Evolutionary conservation across 2,888 invertebrate genomes (phyloP).

Genomic region (Plemyria rubiginata): DNA sequence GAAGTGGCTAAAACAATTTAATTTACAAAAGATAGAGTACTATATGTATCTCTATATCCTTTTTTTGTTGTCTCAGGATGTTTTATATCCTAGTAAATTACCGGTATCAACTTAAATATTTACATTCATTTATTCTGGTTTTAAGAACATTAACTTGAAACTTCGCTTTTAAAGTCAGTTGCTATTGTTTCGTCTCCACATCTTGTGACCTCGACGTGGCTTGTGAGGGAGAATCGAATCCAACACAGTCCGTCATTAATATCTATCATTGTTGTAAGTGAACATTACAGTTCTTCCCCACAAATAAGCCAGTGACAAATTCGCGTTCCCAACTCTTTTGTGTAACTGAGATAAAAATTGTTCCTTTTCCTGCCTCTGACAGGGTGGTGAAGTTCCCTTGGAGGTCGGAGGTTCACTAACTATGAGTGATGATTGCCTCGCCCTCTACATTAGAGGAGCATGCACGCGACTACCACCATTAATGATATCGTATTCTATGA

Average conservation of each 20-base stretch:
- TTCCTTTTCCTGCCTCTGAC: slow-evolving; percentile 70
- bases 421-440: slow-evolving; percentile 78
- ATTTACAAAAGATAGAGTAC: no score
- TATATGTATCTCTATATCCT: no score
- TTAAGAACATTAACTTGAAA: no score
- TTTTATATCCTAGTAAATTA: no score
- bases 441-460: slow-evolving; percentile 68
- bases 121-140: no score
- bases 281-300: slow-evolving; percentile 59
- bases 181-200: no score
- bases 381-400: slow-evolving; percentile 58
- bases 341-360: slow-evolving; percentile 77
- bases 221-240: slow-evolving; percentile 7
- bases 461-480: slow-evolving; percentile 62
- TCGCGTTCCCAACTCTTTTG: slow-evolving; percentile 77
- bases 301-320: slow-evolving; percentile 78
- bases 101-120: no score
- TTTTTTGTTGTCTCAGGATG: no score
- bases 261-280: slow-evolving; percentile 65
- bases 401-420: slow-evolving; percentile 67
- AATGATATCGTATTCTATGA: slow-evolving; percentile 53
- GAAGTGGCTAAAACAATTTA: no score
- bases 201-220: slow-evolving; percentile 1
- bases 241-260: slow-evolving; percentile 58
- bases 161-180: no score